Evolutionary conservation across 2,797 vertebrate genomes (phyloP).

Genomic region (Leptoclinus maculatus): DNA sequence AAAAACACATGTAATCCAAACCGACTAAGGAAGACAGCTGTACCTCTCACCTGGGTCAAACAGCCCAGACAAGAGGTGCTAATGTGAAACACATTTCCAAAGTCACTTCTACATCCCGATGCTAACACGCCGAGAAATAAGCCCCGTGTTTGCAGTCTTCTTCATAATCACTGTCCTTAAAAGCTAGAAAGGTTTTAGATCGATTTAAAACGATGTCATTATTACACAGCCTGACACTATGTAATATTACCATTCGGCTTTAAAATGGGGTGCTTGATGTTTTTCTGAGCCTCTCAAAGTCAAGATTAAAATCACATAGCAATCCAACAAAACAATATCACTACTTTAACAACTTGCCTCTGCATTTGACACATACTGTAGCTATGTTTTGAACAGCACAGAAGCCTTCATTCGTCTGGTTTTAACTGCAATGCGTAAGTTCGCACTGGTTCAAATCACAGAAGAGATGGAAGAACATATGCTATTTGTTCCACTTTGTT

Average conservation of each 20-base stretch:
- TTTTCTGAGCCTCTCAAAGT: not conserved
- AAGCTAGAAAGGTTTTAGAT: not conserved
- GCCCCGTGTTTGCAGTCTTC: not conserved
- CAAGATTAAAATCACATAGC: not conserved
- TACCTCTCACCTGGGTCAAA: not conserved
- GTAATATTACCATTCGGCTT: not conserved
- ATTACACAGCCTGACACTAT: not conserved
- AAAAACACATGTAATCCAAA: not conserved
- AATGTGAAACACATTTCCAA: not conserved
- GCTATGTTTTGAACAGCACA: not conserved
- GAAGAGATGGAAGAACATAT: not conserved
- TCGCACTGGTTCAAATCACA: not conserved
- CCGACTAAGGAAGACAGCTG: not conserved
- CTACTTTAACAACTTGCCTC: not conserved
- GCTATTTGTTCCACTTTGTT: not conserved
- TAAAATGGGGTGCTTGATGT: not conserved
- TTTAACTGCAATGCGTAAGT: not conserved
- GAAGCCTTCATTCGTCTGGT: not conserved
- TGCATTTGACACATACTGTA: not conserved
- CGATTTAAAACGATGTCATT: not conserved
- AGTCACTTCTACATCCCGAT: not conserved
- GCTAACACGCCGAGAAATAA: not conserved
- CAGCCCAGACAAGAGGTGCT: not conserved
- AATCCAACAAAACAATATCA: not conserved
- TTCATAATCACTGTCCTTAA: not conserved